Evolutionary conservation across 2,888 invertebrate genomes (phyloP), one percentile per base, ranked within the genome.

Genomic region (Ernsta delagoae): DNA sequence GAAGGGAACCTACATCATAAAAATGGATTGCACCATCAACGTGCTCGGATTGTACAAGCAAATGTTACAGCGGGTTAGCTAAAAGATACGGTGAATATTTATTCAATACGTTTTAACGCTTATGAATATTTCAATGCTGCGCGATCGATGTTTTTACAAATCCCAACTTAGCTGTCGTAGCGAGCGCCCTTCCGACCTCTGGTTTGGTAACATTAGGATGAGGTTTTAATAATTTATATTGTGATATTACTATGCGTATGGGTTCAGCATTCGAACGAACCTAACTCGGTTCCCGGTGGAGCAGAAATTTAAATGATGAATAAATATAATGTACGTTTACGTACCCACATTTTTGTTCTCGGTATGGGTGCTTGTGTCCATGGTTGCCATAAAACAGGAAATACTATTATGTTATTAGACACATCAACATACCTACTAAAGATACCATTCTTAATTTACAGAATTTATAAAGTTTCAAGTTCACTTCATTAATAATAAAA

Each of bases 21-120:
- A 88, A 87, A 87, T 87, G 83, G 84, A 87, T 84, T 84, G 82
- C 83, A 80, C 77, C 78, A 77, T 31, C 67, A 74, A 83, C 85
- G 83, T 85, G 86, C 78, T 74, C 75, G 74, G 83, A 75, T 74
- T 77, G 74, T 56, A 43, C 36, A 61, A 61, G 54, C 67, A 8
- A 39, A 50, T 57, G 50, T 50, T 53, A 24, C 57, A 7, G 50
- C 12, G 39, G 16, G 56, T 64, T 64, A 65, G 45, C 67, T 56
- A 61, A 67, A 61, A 67, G 43, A 66, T 67, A 67, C 61, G 67
- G 54, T 67, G 67, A 67, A 67, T 61, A 61, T 67, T 67, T 67
- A 61, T 67, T 67, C 67, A 67, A 67, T 67, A 67, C 36, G 66
- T 56, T 66, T 66, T 59, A 61, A 24, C 60, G 56, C 54, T 61